Conservation (phyloP, 2,888 invertebrate species). For the Diadegma fenestrale region DNA sequence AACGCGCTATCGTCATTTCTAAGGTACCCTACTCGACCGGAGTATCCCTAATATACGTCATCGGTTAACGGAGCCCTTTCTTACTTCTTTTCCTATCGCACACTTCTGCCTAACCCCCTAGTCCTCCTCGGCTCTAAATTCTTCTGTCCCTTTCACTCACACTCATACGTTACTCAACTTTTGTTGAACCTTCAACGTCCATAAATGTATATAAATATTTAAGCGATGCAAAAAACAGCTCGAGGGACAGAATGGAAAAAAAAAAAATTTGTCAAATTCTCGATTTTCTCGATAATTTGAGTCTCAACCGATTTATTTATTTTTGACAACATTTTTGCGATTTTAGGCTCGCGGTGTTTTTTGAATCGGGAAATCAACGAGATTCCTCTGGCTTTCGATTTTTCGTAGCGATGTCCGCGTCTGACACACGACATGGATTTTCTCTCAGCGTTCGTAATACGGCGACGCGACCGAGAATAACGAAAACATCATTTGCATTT, state of each 20-base stretch:
- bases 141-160: conserved; percentile 30
- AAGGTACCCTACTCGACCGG: conserved; percentile 83
- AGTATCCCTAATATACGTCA: conserved; percentile 85
- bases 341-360: background rate
- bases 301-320: background rate
- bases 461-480: background rate
- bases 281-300: background rate
- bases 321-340: too few species aligned
- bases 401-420: conserved; percentile 29
- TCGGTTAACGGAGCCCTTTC: conserved; percentile 81
- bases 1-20: conserved; percentile 74
- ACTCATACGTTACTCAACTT: conserved; percentile 43
- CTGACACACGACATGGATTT: conserved; percentile 37
- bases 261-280: too few species aligned
- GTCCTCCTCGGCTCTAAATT: conserved; percentile 33
- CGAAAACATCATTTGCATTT: conserved; percentile 12
- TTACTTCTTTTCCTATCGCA: conserved; percentile 54
- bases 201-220: background rate
- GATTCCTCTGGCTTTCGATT: conserved; percentile 33
- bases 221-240: background rate
- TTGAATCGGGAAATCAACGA: conserved; percentile 26
- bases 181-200: conserved; percentile 16
- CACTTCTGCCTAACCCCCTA: conserved; percentile 19
- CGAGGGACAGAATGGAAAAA: background rate
- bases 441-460: conserved; percentile 20